Evolutionary conservation across 2,888 invertebrate species (phyloP).

Genomic region (Drosophila leonis): DNA sequence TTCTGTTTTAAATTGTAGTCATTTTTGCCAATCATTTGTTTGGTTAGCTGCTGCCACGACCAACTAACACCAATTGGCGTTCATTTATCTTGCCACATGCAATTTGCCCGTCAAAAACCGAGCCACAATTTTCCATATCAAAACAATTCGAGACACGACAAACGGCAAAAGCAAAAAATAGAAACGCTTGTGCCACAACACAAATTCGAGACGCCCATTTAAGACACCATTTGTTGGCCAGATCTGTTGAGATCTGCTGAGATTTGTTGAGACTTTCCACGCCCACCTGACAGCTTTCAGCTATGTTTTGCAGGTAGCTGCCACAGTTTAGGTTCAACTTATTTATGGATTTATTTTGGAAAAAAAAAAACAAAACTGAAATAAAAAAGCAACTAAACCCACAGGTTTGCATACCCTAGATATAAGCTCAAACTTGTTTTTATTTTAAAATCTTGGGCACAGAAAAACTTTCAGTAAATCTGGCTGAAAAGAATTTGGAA

Average conservation of each 20-base stretch:
- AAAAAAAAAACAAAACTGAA: background rate
- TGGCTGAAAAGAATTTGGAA: background rate
- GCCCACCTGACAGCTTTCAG: constrained; percentile 43
- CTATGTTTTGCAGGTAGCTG: constrained; percentile 54
- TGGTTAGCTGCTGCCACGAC: constrained; percentile 49
- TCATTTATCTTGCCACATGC: constrained; percentile 75
- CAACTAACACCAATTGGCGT: constrained; percentile 76
- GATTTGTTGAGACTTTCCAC: constrained; percentile 53
- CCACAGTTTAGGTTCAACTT: constrained; percentile 40
- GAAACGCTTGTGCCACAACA: constrained; percentile 49
- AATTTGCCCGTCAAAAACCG: constrained; percentile 71
- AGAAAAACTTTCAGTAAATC: background rate
- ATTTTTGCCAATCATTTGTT: constrained; percentile 58
- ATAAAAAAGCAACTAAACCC: constrained; percentile 4
- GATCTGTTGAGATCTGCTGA: constrained; percentile 38
- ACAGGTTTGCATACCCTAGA: constrained; percentile 29
- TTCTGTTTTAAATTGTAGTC: constrained; percentile 50
- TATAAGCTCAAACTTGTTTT: background rate
- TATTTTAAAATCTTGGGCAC: background rate
- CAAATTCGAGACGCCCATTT: constrained; percentile 62
- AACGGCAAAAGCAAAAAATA: constrained; percentile 3
- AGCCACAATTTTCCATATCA: constrained; percentile 64
- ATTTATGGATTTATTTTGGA: constrained; percentile 54
- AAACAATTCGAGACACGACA: constrained; percentile 61
- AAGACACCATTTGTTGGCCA: constrained; percentile 58